Conservation (phyloP, 2,113 vertebrate genomes). For the Ornithorhynchus anatinus region DNA sequence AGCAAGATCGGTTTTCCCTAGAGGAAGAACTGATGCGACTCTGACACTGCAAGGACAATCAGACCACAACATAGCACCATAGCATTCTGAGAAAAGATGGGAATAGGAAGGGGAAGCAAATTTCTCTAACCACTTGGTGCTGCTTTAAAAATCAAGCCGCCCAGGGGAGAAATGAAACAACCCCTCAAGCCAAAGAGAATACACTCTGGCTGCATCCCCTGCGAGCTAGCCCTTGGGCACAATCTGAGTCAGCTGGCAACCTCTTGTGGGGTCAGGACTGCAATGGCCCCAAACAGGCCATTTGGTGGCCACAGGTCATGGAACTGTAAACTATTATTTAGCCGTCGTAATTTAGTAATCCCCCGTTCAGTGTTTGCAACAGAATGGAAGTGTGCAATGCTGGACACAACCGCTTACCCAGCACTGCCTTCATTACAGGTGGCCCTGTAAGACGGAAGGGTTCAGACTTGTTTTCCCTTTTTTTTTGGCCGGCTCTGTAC, state of each 20-base stretch:
- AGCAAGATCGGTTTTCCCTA: neutral
- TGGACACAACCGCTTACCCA: no score
- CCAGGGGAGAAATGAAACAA: neutral
- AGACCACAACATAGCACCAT: neutral
- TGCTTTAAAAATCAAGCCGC: conserved; percentile 1
- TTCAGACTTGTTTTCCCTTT: no score
- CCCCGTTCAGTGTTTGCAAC: no score
- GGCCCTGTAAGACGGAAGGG: no score
- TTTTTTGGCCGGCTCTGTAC: no score
- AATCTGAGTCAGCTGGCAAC: neutral
- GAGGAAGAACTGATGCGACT: neutral
- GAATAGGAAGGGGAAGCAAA: neutral
- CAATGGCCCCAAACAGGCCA: no score
- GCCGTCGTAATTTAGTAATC: no score
- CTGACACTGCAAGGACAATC: neutral
- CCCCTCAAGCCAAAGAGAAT: neutral
- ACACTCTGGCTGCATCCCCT: neutral
- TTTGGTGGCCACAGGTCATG: no score
- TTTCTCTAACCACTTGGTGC: neutral
- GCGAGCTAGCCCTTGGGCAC: neutral
- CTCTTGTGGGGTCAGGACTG: fast-evolving
- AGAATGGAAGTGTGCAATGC: no score
- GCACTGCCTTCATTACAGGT: no score
- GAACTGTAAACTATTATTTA: no score
- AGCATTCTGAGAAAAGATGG: neutral